Conservation (phyloP, 2,797 vertebrate genomes). For the Micrastur ruficollis region DNA sequence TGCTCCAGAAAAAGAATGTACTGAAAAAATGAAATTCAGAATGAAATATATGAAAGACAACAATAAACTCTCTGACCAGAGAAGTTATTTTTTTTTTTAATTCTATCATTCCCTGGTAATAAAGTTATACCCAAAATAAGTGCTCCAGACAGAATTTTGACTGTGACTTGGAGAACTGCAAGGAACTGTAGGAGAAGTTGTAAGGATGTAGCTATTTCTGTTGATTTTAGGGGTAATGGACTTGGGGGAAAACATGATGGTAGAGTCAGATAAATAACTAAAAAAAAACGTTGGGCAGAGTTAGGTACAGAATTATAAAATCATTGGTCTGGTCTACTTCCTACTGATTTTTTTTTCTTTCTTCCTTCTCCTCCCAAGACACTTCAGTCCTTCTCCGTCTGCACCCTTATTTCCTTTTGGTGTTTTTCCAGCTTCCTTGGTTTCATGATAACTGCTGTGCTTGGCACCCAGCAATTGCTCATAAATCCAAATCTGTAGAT, state of each 20-base stretch:
- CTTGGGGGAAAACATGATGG: background rate
- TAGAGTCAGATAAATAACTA: background rate
- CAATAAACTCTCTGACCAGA: background rate
- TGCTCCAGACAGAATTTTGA: background rate
- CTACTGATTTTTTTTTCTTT: background rate
- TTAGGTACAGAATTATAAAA: background rate
- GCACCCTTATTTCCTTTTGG: background rate
- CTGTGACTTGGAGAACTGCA: background rate
- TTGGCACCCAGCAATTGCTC: background rate
- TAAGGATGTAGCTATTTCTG: background rate
- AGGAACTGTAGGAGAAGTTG: background rate
- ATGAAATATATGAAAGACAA: background rate
- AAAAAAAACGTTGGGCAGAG: background rate
- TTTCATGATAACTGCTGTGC: background rate
- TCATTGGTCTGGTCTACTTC: background rate
- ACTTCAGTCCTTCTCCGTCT: background rate
- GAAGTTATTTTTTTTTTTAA: background rate
- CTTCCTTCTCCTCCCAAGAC: background rate
- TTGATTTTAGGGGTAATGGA: background rate
- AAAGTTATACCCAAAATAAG: background rate
- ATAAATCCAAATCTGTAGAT: background rate
- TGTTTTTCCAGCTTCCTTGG: background rate
- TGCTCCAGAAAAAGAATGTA: background rate
- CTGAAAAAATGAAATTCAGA: background rate
- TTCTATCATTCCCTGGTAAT: background rate